phyloP scores from a whole-genome alignment of 2,797 vertebrate species.

The Calcarius lapponicus region DNA sequence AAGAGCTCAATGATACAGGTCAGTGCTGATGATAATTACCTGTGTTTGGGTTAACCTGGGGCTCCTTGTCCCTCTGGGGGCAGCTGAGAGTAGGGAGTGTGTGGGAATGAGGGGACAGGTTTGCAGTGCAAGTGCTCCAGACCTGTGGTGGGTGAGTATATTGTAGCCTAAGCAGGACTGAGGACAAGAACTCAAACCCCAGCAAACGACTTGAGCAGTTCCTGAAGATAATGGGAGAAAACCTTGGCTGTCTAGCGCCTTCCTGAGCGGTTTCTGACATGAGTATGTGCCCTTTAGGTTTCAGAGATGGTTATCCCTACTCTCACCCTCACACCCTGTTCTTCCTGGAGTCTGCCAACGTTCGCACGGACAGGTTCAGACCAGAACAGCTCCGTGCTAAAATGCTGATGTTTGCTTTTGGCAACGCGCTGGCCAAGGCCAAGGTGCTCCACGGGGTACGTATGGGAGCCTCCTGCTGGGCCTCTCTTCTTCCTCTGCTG shows the following conservation, averaged over 20 bases:
- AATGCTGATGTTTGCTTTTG: conserved; percentile 93
- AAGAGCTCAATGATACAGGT: conserved; percentile 80
- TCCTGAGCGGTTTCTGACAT: background rate
- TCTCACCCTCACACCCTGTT: conserved; percentile 88
- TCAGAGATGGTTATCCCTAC: conserved; percentile 83
- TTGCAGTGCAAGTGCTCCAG: background rate
- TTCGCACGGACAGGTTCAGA: conserved; percentile 62
- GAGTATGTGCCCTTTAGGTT: conserved; percentile 77
- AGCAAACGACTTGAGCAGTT: background rate
- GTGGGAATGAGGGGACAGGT: background rate
- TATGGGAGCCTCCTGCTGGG: background rate
- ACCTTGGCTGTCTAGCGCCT: background rate
- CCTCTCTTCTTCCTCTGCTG: background rate
- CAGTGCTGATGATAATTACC: background rate
- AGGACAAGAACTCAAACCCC: background rate
- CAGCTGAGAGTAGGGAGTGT: background rate
- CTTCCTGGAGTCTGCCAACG: conserved; percentile 77
- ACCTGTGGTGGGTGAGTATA: rapidly evolving
- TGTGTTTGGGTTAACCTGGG: background rate
- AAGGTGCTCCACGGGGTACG: conserved; percentile 84
- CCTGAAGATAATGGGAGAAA: background rate
- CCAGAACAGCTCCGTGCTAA: conserved; percentile 89
- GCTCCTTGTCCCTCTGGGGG: background rate
- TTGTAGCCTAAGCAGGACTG: background rate
- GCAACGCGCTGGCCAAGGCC: conserved; percentile 88